A percentile compares a stretch with the other conserved stretches of the same genome.
Conservation (phyloP, 2,113 vertebrate species). For the Phalacrocorax carbo region DNA sequence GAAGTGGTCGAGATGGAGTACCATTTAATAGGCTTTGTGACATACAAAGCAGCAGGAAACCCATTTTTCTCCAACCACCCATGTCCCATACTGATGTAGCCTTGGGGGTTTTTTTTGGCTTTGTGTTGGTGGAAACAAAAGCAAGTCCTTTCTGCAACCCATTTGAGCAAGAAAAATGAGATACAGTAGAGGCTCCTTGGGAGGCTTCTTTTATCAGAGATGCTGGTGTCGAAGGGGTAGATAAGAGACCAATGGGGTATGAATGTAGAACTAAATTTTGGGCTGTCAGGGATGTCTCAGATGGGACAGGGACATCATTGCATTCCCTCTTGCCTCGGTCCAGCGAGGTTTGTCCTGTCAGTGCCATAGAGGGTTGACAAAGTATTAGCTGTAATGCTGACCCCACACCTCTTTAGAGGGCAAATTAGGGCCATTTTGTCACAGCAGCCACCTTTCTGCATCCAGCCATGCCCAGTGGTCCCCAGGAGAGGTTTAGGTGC, state of each 20-base stretch:
- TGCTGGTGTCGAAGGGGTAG: background rate
- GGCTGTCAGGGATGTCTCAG: background rate
- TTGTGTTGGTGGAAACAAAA: conserved; percentile 57
- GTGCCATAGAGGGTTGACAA: background rate
- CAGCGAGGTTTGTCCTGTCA: background rate
- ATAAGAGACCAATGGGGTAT: background rate
- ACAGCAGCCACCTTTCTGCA: background rate
- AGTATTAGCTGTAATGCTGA: background rate
- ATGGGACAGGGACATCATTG: background rate
- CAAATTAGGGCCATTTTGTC: background rate
- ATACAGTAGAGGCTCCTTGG: background rate
- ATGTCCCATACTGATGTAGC: conserved; percentile 27
- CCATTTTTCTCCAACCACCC: conserved; percentile 50
- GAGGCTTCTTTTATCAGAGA: background rate
- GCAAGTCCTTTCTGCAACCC: conserved; percentile 28
- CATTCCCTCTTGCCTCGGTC: background rate
- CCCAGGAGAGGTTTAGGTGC: background rate
- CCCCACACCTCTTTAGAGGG: background rate
- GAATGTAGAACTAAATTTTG: background rate
- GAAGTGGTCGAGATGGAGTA: conserved; percentile 20
- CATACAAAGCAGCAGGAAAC: conserved; percentile 49
- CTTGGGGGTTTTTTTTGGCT: background rate
- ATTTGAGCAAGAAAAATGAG: conserved; percentile 29
- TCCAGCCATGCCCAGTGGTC: background rate
- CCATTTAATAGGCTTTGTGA: conserved; percentile 48